These are phyloP conservation scores for Drosophila pseudotakahashii DNA, from an alignment of 2,888 invertebrate species.

Conservation along the genomic window DNA sequence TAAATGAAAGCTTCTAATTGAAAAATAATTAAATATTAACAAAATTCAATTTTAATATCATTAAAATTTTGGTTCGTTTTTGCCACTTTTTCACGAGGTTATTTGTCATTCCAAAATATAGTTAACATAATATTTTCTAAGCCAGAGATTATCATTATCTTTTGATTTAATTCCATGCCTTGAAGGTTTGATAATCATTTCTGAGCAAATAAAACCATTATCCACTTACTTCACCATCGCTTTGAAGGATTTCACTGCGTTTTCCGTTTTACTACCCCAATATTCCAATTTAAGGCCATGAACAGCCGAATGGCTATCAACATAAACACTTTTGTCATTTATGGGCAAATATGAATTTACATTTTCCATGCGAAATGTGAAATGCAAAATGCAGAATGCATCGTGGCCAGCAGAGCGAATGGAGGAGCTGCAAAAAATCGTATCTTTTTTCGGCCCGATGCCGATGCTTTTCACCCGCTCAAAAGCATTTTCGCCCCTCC, in stretches of 20 bases:
- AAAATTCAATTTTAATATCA: not conserved
- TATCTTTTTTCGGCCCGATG: slow-evolving; percentile 9
- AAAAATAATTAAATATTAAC: slow-evolving; percentile 1
- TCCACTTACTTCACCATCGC: not conserved
- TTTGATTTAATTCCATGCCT: no score
- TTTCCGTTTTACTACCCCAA: slow-evolving; percentile 9
- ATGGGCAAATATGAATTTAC: slow-evolving; percentile 35
- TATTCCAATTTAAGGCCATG: slow-evolving; percentile 5
- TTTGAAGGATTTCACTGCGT: not conserved
- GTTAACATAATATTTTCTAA: no score
- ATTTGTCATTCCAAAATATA: no score
- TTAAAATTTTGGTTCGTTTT: not conserved
- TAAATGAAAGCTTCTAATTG: not conserved
- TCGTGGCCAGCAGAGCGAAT: slow-evolving; percentile 20
- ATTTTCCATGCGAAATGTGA: slow-evolving; percentile 23
- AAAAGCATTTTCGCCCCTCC: not conserved
- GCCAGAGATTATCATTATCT: no score
- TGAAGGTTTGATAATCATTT: not conserved
- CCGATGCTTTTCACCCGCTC: not conserved
- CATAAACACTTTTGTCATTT: slow-evolving; percentile 42
- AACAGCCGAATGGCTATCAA: slow-evolving; percentile 30
- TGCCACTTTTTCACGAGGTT: not conserved
- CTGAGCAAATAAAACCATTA: not conserved
- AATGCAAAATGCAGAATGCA: slow-evolving; percentile 14
- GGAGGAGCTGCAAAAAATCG: slow-evolving; percentile 15